Conservation (phyloP, 2,113 vertebrate genomes). For the Marmota flaviventris region DNA sequence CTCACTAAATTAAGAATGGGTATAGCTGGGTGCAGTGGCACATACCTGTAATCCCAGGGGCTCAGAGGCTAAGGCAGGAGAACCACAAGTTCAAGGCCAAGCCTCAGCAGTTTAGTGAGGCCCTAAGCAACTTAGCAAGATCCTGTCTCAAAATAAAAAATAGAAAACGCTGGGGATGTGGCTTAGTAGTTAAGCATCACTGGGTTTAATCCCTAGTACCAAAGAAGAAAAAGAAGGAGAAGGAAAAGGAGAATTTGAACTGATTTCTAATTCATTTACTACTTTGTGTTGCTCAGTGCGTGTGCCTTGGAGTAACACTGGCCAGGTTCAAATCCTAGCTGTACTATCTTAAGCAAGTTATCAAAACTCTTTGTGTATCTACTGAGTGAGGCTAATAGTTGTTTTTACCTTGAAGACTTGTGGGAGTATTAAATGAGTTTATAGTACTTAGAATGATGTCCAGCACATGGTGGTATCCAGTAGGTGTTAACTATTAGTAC, state of each 20-base stretch:
- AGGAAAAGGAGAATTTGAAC: neutral
- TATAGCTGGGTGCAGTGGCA: neutral
- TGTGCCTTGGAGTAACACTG: neutral
- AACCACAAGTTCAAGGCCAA: too few relatives aligned
- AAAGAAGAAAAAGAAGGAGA: too few relatives aligned
- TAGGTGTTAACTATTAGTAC: neutral
- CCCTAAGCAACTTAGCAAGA: too few relatives aligned
- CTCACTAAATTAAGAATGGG: neutral
- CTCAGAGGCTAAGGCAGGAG: too few relatives aligned
- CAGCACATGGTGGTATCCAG: neutral
- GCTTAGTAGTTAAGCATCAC: too few relatives aligned
- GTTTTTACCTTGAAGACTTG: neutral
- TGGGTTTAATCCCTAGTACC: too few relatives aligned
- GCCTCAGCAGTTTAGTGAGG: too few relatives aligned
- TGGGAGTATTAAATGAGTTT: neutral
- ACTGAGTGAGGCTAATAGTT: neutral
- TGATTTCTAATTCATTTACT: neutral
- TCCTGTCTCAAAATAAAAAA: too few relatives aligned
- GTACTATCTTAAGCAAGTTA: neutral
- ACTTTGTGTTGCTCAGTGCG: neutral
- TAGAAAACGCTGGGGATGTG: too few relatives aligned
- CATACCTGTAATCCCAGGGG: too few relatives aligned
- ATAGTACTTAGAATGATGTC: neutral
- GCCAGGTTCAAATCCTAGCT: neutral
- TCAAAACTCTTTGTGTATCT: neutral